Evolutionary conservation across 1,140 invertebrate genomes (phyloP), one percentile per base, ranked within the genome.

Genomic region (Drosophila tristis): DNA sequence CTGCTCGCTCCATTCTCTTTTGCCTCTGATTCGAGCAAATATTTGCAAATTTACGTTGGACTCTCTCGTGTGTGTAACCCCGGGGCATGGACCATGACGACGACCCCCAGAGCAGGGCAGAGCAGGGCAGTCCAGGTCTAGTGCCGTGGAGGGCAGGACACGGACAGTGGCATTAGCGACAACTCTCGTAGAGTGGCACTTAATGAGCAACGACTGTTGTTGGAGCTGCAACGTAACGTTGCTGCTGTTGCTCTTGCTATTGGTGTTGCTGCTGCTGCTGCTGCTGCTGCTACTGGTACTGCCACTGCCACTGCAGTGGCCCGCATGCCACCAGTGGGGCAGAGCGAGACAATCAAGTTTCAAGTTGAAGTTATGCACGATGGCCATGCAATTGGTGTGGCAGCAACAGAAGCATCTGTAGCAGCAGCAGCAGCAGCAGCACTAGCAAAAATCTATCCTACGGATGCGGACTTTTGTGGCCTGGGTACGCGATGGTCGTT

Each of bases 181-280:
- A 86, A 86, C 82, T 89, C 78, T 87, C 82, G 78, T 82, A 76
- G 84, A 87, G 82, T 87, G 84, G 84, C 82, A 87, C 82, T 87
- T 89, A 87, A 87, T 87, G 82, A 87, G 82, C 82, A 81, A 86
- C 80, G 80, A 74, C 82, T 81, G 82, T 61, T 74, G 64, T 55
- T 54, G 67, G 45, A 48, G 68, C 50, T 56, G 35, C 45, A 39
- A 39, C 35, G 13, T 76, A 49, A 29, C 64, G 49, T 58, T 80
- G 57, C 72, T 70, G 63, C 44, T 48, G 60, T 61, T 44, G 50
- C 61, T 39, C 29, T 63, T 62, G 44, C 57, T 61, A 50, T 48
- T 50, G 48, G 72, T 76, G 60, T 42, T 67, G 48, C 53, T 79
- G 49, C 71, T 68, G 62, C 48, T 42, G 55, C 74, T 47, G 49